phyloP scores from a whole-genome alignment of 2,797 vertebrate genomes.

The Sternarchorhynchus goeldii region DNA sequence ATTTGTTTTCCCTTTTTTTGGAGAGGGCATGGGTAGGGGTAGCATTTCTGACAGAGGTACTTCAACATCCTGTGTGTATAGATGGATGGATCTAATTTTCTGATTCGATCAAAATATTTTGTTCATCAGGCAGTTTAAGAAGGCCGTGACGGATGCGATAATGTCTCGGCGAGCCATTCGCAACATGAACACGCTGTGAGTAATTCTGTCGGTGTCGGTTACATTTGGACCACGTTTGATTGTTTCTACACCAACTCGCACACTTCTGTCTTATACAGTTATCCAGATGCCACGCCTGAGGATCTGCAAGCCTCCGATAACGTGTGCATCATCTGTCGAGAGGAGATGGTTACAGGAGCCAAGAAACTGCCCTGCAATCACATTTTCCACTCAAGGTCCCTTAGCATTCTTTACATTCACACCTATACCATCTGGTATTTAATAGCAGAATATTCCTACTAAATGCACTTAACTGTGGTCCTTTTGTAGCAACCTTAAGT shows the following conservation, averaged over 20 bases:
- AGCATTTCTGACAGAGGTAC: no score
- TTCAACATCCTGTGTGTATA: no score
- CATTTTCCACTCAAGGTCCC: slow-evolving; percentile 96
- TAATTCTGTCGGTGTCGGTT: slow-evolving; percentile 40
- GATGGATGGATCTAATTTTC: background rate
- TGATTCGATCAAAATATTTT: background rate
- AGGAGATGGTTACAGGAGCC: slow-evolving; percentile 96
- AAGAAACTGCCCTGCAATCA: slow-evolving; percentile 96
- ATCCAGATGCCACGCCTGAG: slow-evolving; percentile 92
- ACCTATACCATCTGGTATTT: no score
- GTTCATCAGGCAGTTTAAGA: slow-evolving; percentile 90
- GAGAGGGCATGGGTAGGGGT: background rate
- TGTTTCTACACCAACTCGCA: background rate
- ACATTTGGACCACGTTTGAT: background rate
- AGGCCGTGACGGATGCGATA: slow-evolving; percentile 94
- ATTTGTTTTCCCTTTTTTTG: background rate
- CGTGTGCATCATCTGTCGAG: slow-evolving; percentile 95
- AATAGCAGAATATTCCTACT: no score
- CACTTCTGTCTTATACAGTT: slow-evolving; percentile 69
- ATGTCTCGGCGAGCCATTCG: slow-evolving; percentile 97
- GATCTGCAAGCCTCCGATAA: slow-evolving; percentile 93
- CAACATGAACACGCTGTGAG: slow-evolving; percentile 99
- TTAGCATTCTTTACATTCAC: background rate
- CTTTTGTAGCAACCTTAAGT: background rate
- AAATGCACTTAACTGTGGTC: background rate